phyloP scores from a whole-genome alignment of 2,888 invertebrate species.

The Thecophora atra region DNA sequence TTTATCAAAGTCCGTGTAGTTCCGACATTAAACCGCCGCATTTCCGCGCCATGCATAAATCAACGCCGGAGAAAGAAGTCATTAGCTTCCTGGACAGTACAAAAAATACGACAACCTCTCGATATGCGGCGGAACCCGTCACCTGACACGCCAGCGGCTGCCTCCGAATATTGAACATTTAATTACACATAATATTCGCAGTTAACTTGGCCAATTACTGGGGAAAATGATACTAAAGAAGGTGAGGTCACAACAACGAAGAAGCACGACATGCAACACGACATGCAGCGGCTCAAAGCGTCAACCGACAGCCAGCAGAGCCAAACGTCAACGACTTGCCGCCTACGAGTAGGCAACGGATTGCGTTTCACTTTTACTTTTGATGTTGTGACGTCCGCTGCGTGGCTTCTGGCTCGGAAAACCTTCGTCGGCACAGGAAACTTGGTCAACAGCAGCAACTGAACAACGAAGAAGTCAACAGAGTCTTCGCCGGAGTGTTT shows the following conservation, averaged over 20 bases:
- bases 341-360: slow-evolving; percentile 45
- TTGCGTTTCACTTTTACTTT: slow-evolving; percentile 63
- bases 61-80: background rate
- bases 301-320: slow-evolving; percentile 13
- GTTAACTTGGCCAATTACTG: slow-evolving; percentile 18
- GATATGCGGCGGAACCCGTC: background rate
- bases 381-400: slow-evolving; percentile 28
- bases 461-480: slow-evolving; percentile 23
- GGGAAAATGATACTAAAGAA: background rate
- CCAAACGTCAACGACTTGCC: slow-evolving; percentile 4
- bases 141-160: slow-evolving; percentile 1
- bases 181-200: slow-evolving; percentile 19
- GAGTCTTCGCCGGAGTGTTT: background rate
- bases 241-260: background rate
- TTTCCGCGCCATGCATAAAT: background rate
- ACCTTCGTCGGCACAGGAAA: background rate
- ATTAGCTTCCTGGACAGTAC: slow-evolving; percentile 1
- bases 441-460: slow-evolving; percentile 23
- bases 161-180: slow-evolving; percentile 5
- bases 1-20: background rate
- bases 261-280: slow-evolving; percentile 4
- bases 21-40: background rate
- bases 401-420: background rate
- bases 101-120: background rate
- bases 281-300: slow-evolving; percentile 19